Evolutionary conservation across 2,797 vertebrate genomes (phyloP).

Genomic region (Melanotaenia pygmaea): DNA sequence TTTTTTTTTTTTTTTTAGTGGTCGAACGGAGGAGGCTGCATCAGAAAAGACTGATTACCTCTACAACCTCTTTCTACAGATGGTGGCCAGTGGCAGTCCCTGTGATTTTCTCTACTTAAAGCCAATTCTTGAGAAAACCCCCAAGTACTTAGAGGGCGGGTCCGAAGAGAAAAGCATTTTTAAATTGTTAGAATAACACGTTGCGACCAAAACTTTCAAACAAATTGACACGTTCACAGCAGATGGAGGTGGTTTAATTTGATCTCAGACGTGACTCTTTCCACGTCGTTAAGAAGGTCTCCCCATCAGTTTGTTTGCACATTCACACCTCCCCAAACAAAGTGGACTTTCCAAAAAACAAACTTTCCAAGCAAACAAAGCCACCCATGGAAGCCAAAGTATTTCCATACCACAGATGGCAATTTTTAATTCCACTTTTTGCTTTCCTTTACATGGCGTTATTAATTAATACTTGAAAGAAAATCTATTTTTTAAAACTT

Average conservation of each 20-base stretch:
- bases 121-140: not conserved
- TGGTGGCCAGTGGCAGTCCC: not conserved
- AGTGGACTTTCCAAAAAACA: too few species aligned
- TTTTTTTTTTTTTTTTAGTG: not conserved
- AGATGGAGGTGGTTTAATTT: not conserved
- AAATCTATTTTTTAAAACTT: too few species aligned
- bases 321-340: too few species aligned
- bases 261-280: not conserved
- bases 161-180: not conserved
- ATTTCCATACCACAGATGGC: too few species aligned
- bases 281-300: too few species aligned
- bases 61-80: not conserved
- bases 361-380: too few species aligned
- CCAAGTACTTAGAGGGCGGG: not conserved
- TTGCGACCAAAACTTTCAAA: not conserved
- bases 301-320: too few species aligned
- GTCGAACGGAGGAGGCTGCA: not conserved
- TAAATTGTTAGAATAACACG: not conserved
- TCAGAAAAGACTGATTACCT: slow-evolving; percentile 2
- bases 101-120: not conserved
- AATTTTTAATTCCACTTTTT: too few species aligned
- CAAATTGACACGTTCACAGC: not conserved
- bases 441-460: too few species aligned
- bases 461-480: too few species aligned
- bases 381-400: too few species aligned